Evolutionary conservation across 2,113 vertebrate species (phyloP), one percentile per base, ranked within the genome.

Genomic region (Dendropsophus ebraccatus): DNA sequence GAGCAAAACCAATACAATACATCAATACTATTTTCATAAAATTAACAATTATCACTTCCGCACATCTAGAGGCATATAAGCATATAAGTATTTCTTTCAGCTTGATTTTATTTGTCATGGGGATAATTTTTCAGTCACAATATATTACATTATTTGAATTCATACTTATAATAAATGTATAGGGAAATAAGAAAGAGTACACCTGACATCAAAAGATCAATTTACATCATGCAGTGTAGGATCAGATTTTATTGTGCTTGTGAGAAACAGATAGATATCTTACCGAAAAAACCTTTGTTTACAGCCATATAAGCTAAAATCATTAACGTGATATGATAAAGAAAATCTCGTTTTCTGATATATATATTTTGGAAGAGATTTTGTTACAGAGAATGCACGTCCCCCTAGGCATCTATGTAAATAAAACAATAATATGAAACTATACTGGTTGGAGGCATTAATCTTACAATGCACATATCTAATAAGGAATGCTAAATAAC

Each of bases 101-200:
- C 47, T 8, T 76, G 41, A 10, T 41, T 74, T 84, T 83, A 74
- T 84, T 84, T 84, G 70, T 84, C 82, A 75, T 84, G 82, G 70
- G 52, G 52, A 74, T 60, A 30, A 74, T 75, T 25, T 84, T 75
- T 60, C 35, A 84, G 16, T 37, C 69, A 47, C 70, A 84, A 75
- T 70, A 84, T 84, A 84, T 84, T 75, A 74, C 35, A 84, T n/a
- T n/a, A 84, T 74, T 74, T 84, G 52, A 74, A 35, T 60, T 75
- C 75, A 84, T 60, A 47, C 32, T 13, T 45, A 58, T 35, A 83
- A 73, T 83, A 83, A 74, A 58, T 45, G 69, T 74, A 83, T 58
- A 52, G 82, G 69, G 30, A 83, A 83, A 74, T 74, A 73, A 56
- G 65, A 82, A 50, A 52, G 65, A 70, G 30, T 72, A n/a, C 19